Conservation (phyloP, 2,888 invertebrate genomes). For the Pandemis heparana region DNA sequence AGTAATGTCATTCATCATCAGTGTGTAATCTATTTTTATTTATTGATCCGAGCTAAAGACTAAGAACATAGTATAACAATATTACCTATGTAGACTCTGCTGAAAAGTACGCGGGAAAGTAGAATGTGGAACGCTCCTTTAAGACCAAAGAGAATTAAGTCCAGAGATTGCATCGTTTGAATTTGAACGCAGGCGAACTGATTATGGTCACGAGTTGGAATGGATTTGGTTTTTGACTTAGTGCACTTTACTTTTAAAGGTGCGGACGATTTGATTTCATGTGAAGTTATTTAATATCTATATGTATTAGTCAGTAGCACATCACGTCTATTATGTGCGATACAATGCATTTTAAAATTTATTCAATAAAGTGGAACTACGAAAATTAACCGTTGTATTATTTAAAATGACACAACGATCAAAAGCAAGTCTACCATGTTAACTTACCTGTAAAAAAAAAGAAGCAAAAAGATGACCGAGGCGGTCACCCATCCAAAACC, state of each 20-base stretch:
- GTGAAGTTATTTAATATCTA: slow-evolving; percentile 28
- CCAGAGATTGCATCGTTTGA: not conserved
- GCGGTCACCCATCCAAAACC: no score
- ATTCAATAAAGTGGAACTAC: slow-evolving; percentile 48
- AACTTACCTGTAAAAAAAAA: not conserved
- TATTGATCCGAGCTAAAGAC: not conserved
- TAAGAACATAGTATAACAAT: no score
- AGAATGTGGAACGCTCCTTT: slow-evolving; percentile 20
- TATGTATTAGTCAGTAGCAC: slow-evolving; percentile 32
- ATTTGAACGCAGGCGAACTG: not conserved
- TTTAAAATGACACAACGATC: slow-evolving; percentile 44
- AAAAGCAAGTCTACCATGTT: not conserved
- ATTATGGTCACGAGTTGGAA: slow-evolving; percentile 1
- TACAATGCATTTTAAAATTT: slow-evolving; percentile 29
- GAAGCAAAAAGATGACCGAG: not conserved
- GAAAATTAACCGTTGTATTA: slow-evolving; percentile 59
- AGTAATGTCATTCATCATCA: no score
- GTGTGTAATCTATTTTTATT: no score
- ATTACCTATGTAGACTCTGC: no score
- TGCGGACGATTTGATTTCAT: slow-evolving; percentile 14
- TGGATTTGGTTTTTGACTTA: slow-evolving; percentile 26
- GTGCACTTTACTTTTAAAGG: slow-evolving; percentile 36
- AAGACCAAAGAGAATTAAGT: slow-evolving; percentile 34
- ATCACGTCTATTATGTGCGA: slow-evolving; percentile 22
- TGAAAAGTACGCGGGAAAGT: not conserved